A percentile compares a stretch with the other conserved stretches of the same genome.
phyloP scores from a whole-genome alignment of 2,113 vertebrate species.

The Otolemur garnettii region DNA sequence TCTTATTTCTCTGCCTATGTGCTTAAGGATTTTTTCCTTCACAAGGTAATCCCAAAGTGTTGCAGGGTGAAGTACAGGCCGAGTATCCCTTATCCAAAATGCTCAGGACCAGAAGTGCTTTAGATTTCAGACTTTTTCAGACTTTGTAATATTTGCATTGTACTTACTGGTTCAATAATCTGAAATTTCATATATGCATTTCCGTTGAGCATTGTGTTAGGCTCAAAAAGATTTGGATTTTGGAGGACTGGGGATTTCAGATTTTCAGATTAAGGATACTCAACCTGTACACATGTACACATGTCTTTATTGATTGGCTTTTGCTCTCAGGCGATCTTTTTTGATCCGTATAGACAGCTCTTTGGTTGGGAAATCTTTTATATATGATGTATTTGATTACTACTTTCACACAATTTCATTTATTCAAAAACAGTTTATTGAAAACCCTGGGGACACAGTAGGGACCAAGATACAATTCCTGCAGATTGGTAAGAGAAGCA shows the following conservation, averaged over 20 bases:
- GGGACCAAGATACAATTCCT: background rate
- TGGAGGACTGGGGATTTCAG: no score
- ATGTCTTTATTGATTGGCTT: background rate
- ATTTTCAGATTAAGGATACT: no score
- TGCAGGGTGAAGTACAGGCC: background rate
- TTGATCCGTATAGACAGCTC: background rate
- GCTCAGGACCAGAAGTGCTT: background rate
- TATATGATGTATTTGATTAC: background rate
- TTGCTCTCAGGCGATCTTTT: background rate
- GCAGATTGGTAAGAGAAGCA: background rate
- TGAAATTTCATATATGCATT: no score
- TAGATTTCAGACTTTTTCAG: background rate
- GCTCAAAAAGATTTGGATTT: no score
- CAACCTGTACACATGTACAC: background rate
- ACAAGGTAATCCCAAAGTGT: background rate
- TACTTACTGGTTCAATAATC: background rate
- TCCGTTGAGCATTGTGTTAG: no score
- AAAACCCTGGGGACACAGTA: background rate
- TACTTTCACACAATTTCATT: background rate
- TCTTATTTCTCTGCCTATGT: background rate
- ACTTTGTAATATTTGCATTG: background rate
- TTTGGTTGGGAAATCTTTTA: background rate
- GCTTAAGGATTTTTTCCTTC: background rate
- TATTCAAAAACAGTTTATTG: background rate
- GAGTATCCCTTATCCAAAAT: background rate